phyloP scores from a whole-genome alignment of 1,140 invertebrate species.

The Meloidogyne floridensis region DNA sequence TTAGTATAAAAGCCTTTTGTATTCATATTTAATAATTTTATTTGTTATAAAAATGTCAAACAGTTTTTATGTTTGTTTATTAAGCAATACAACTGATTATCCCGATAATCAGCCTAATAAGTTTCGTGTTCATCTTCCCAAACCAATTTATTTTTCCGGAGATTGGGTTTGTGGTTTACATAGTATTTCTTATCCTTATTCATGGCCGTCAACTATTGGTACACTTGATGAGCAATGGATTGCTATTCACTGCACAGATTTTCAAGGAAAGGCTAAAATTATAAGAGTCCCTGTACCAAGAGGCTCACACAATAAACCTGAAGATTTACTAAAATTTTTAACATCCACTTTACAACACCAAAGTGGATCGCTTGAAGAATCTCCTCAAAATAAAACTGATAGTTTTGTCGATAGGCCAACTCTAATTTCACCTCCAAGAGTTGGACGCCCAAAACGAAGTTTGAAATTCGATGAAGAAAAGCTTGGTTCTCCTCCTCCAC shows the following conservation, averaged over 20 bases:
- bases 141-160: background rate
- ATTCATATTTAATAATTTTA: background rate
- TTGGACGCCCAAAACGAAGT: background rate
- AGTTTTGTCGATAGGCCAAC: background rate
- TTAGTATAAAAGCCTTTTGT: background rate
- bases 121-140: constrained; percentile 1
- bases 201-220: constrained; percentile 17
- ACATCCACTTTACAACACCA: background rate
- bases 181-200: background rate
- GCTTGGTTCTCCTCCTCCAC: background rate
- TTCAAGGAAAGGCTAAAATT: background rate
- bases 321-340: background rate
- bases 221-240: constrained; percentile 23
- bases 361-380: background rate
- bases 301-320: background rate
- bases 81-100: constrained; percentile 5
- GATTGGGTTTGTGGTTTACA: constrained; percentile 16
- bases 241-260: constrained; percentile 5
- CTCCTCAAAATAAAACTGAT: background rate
- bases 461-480: too few species aligned
- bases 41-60: constrained; percentile 2
- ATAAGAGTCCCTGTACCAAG: background rate
- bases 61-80: background rate
- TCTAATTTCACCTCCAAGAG: background rate
- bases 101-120: constrained; percentile 15